Evolutionary conservation across 2,888 invertebrate species (phyloP), one percentile per base, ranked within the genome.

Genomic region (Nudaria mundana): DNA sequence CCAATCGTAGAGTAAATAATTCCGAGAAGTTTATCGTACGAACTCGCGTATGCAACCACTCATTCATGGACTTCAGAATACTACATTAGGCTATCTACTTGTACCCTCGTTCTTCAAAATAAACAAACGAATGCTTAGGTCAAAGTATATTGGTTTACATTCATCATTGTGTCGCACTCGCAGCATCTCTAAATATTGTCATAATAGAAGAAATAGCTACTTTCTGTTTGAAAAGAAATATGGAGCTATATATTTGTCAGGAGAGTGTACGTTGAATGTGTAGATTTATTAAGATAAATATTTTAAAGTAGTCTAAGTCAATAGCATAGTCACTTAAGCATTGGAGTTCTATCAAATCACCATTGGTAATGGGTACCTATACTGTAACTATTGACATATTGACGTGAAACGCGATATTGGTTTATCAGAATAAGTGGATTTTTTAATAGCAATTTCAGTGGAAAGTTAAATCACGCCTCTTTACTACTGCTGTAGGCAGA

Each of bases 1-100:
- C 78, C 77, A 63, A 59, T 48, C 63, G 66, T 70, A 72, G 73
- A 75, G 77, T 81, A 79, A 80, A 80, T 76, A 81, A 82, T 26
- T 80, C 78, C 66, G 56, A 75, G 83, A 82, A 81, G 63, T 76
- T 75, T 77, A 79, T 80, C 76, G 65, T 71, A 66, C 60, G 62
- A 45, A 64, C 57, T 63, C 52, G 52, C 55, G 54, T 58, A 68
- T 73, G 58, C 59, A 66, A 57, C 76, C 77, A 83, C 75, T 77
- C 79, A 81, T 81, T 75, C 76, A 76, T 71, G 79, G 69, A 60
- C 81, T 64, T 57, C 69, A 70, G 64, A 71, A 64, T 64, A 63
- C 56, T 50, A 32, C 23, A n/a, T n/a, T n/a, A n/a, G n/a, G n/a
- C 32, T 26, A 45, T 56, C 40, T 40, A 40, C 49, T 56, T 55